phyloP scores from a whole-genome alignment of 2,113 vertebrate genomes.

The Tupaia tana region DNA sequence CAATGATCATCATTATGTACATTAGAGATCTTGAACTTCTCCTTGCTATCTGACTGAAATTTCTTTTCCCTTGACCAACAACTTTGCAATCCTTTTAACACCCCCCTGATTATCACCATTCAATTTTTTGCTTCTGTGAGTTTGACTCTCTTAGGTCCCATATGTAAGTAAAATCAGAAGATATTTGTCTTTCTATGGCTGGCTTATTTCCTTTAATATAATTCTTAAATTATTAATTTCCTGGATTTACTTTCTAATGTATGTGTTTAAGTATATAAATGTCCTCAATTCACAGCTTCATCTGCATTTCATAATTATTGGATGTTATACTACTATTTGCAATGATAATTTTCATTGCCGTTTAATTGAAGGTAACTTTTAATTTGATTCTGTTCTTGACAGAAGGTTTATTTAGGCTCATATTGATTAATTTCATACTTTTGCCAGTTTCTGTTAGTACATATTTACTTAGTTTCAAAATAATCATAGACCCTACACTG shows the following conservation, averaged over 20 bases:
- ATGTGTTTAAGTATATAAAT: neutral
- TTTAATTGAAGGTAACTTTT: neutral
- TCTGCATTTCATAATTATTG: neutral
- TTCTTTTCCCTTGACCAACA: neutral
- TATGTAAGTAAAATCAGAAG: neutral
- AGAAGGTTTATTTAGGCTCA: neutral
- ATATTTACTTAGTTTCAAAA: constrained; percentile 4
- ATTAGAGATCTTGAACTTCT: neutral
- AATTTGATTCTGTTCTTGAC: neutral
- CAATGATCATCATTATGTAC: neutral
- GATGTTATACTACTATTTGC: neutral
- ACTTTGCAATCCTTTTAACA: neutral
- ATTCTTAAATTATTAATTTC: neutral
- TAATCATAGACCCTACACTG: neutral
- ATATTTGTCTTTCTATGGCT: neutral
- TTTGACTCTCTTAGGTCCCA: neutral
- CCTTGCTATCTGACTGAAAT: neutral
- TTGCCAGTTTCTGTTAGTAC: neutral
- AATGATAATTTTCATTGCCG: neutral
- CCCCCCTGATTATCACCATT: neutral
- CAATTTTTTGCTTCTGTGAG: neutral
- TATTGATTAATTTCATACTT: neutral
- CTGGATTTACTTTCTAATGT: neutral
- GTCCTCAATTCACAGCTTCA: neutral
- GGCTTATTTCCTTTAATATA: neutral